Evolutionary conservation across 2,797 vertebrate species (phyloP).

Genomic region (Hybognathus amarus): DNA sequence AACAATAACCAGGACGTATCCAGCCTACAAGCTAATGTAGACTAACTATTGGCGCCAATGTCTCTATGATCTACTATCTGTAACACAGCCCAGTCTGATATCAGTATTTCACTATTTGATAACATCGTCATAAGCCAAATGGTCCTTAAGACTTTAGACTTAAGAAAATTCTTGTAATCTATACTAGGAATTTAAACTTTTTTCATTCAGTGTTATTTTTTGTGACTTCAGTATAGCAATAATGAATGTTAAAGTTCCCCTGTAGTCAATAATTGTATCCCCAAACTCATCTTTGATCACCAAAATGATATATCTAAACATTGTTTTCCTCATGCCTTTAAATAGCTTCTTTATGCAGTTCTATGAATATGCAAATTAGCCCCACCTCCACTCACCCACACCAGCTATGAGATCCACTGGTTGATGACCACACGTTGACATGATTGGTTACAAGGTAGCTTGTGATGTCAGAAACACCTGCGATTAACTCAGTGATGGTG

Average conservation of each 20-base stretch:
- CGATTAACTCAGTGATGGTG: too few species aligned
- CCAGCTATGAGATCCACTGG: too few species aligned
- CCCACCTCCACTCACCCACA: too few species aligned
- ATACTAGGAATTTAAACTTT: neutral
- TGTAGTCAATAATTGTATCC: too few species aligned
- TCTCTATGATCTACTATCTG: neutral
- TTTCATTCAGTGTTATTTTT: neutral
- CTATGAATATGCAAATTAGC: too few species aligned
- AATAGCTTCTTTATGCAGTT: too few species aligned
- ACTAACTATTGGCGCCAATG: neutral
- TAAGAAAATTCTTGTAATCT: neutral
- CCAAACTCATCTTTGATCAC: too few species aligned
- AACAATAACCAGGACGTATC: neutral
- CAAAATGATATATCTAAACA: too few species aligned
- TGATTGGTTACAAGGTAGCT: too few species aligned
- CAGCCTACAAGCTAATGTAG: neutral
- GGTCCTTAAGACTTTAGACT: neutral
- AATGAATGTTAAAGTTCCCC: neutral
- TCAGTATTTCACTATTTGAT: neutral
- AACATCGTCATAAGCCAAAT: slow-evolving; percentile 5
- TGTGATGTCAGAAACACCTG: too few species aligned
- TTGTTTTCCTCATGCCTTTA: too few species aligned
- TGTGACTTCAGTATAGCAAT: neutral
- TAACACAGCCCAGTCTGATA: neutral
- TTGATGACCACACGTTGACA: too few species aligned